A percentile compares a stretch with the other conserved stretches of the same genome.
These are phyloP conservation scores for Papilio polytes DNA, from an alignment of 1,140 invertebrate genomes.

Conservation along the genomic window DNA sequence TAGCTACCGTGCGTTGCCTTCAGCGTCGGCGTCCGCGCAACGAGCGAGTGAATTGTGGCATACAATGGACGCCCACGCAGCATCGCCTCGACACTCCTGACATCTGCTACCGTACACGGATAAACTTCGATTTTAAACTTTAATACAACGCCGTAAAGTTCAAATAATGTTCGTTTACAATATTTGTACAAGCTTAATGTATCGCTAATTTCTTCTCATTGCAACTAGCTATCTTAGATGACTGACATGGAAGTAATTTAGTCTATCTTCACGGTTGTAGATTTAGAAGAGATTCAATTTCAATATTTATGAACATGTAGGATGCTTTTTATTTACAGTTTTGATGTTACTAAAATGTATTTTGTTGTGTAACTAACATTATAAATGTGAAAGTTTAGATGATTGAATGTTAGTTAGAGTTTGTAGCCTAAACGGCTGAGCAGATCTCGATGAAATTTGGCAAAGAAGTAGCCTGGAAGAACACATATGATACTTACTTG, in stretches of 20 bases:
- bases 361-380: no score
- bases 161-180: background rate
- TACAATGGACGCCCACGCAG: conserved; percentile 70
- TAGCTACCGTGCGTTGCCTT: conserved; percentile 61
- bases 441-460: no score
- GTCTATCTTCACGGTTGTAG: background rate
- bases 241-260: background rate
- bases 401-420: no score
- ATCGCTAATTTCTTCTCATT: conserved; percentile 25
- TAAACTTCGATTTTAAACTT: background rate
- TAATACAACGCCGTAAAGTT: background rate
- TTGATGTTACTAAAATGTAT: no score
- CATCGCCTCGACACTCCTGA: conserved; percentile 59
- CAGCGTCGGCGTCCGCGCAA: conserved; percentile 56
- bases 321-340: no score
- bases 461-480: no score
- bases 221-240: conserved; percentile 5
- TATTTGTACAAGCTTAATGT: conserved; percentile 4
- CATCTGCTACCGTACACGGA: conserved; percentile 63
- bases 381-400: no score
- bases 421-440: no score
- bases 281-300: background rate
- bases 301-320: no score
- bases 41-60: conserved; percentile 68
- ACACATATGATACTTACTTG: no score